phyloP scores from a whole-genome alignment of 2,888 invertebrate genomes.

The Caradrina clavipalpis region DNA sequence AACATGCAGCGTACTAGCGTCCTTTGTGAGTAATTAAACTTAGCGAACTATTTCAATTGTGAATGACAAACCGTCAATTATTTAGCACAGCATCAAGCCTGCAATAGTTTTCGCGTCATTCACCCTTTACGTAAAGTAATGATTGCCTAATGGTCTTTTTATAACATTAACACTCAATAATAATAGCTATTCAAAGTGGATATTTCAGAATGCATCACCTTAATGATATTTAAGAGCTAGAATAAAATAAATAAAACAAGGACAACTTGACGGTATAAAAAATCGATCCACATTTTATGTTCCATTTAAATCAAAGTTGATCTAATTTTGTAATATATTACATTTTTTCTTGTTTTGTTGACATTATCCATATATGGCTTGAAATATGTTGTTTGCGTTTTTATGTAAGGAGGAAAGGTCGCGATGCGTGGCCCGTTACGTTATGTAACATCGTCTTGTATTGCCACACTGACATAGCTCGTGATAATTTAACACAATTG shows the following conservation, averaged over 20 bases:
- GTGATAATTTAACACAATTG: conserved; percentile 74
- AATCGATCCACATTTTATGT: conserved; percentile 53
- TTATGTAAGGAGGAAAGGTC: conserved; percentile 73
- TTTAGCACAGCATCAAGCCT: conserved; percentile 3
- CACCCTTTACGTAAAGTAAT: conserved; percentile 16
- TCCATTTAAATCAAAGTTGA: conserved; percentile 29
- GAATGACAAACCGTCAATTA: background rate
- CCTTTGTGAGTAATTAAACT: conserved; percentile 42
- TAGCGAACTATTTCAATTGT: conserved; percentile 31
- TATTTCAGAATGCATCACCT: conserved; percentile 21
- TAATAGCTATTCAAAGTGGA: background rate
- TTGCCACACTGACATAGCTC: conserved; percentile 71
- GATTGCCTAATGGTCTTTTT: conserved; percentile 13
- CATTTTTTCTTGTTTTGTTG: conserved; percentile 56
- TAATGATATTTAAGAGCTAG: conserved; percentile 23
- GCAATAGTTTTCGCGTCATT: conserved; percentile 9
- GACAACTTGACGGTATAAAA: conserved; percentile 24
- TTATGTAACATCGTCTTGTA: conserved; percentile 76
- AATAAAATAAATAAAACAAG: conserved; percentile 45
- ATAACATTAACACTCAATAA: background rate
- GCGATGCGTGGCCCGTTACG: conserved; percentile 61
- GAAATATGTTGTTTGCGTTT: conserved; percentile 62
- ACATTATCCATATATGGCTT: conserved; percentile 58
- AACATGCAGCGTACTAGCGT: conserved; percentile 31
- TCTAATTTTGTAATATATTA: conserved; percentile 36